phyloP scores from a whole-genome alignment of 2,113 vertebrate genomes.

The Rousettus leschenaultii region DNA sequence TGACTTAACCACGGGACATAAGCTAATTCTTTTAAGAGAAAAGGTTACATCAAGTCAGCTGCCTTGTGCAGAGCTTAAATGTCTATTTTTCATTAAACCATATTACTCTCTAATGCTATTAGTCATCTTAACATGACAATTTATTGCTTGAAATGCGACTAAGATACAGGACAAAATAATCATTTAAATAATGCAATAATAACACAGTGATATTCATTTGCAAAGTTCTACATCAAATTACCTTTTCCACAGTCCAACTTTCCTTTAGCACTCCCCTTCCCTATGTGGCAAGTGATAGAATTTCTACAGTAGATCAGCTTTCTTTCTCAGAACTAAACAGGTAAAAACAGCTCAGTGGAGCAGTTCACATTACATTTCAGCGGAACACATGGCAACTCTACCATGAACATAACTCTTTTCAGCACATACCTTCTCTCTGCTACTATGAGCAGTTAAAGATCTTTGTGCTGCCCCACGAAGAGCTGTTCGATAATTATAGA shows the following conservation, averaged over 20 bases:
- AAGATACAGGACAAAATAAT: background rate
- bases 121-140: conserved; percentile 41
- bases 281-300: too few species aligned
- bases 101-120: conserved; percentile 31
- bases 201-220: background rate
- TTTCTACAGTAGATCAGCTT: background rate
- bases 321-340: background rate
- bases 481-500: conserved; percentile 96
- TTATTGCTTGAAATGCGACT: background rate
- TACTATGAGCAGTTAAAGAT: conserved; percentile 93
- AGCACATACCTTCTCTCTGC: conserved; percentile 91
- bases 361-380: background rate
- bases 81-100: conserved; percentile 40
- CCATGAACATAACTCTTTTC: background rate
- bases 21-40: conserved; percentile 43
- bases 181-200: background rate
- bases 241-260: background rate
- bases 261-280: background rate
- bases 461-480: conserved; percentile 93
- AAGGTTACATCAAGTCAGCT: conserved; percentile 48
- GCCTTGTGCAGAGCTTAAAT: conserved; percentile 33
- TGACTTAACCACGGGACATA: conserved; percentile 53
- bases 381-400: background rate
- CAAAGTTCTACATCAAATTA: background rate
- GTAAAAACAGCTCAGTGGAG: background rate